Evolutionary conservation across 2,797 vertebrate genomes (phyloP).

Genomic region (Neopelma chrysocephalum): DNA sequence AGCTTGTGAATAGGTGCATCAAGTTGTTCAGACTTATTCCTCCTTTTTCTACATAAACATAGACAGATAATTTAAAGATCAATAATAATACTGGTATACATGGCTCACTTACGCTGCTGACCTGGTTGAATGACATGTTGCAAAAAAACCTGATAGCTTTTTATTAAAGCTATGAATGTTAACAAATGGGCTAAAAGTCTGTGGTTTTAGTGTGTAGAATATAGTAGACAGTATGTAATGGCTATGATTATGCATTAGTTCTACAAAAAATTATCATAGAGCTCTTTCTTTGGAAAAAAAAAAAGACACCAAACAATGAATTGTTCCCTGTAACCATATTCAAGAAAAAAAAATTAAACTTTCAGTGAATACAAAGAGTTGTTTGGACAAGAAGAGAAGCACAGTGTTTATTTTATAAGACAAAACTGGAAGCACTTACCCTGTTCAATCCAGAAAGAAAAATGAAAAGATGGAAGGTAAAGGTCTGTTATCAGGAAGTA

Average conservation of each 20-base stretch:
- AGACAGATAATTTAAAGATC: neutral
- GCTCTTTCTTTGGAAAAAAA: neutral
- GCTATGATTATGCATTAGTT: neutral
- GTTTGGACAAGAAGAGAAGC: neutral
- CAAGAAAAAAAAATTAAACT: neutral
- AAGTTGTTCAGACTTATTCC: neutral
- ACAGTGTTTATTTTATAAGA: neutral
- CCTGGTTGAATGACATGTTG: neutral
- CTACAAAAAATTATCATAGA: neutral
- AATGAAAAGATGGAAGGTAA: neutral
- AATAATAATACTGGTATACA: neutral
- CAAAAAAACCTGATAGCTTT: neutral
- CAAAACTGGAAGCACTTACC: neutral
- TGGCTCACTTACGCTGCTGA: neutral
- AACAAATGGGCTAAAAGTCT: neutral
- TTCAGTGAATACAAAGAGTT: neutral
- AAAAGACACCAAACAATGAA: accelerated
- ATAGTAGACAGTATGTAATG: neutral
- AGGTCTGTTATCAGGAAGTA: neutral
- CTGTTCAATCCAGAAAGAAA: neutral
- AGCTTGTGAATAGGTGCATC: neutral
- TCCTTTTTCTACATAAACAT: neutral
- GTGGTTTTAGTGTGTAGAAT: neutral
- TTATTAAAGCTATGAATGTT: neutral
- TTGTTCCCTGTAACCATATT: neutral